Percentiles rank a stretch among this genome's conserved stretches.
Evolutionary conservation across 53 echinoderm and acorn worm genomes (phyloP).

Genomic region (Henricia sp.): DNA sequence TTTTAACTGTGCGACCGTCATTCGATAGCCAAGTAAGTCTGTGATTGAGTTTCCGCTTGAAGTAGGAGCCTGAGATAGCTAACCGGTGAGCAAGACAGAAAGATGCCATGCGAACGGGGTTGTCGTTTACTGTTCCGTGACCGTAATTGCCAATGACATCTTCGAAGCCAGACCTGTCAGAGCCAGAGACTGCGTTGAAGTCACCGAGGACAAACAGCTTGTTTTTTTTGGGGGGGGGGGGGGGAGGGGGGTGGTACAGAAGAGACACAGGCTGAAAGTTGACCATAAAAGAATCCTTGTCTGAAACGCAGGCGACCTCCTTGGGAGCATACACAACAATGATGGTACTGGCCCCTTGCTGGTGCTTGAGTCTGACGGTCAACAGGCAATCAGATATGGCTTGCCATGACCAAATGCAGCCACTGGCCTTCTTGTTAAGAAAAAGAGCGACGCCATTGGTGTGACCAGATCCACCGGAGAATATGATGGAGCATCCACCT

Average conservation of each 20-base stretch:
- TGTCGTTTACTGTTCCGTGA: background rate
- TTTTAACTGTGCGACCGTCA: background rate
- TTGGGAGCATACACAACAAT: background rate
- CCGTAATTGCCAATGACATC: background rate
- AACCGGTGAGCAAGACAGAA: slow-evolving; percentile 10
- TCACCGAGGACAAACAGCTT: background rate
- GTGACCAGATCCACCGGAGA: slow-evolving; percentile 7
- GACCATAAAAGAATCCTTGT: background rate
- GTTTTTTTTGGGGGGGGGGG: no score
- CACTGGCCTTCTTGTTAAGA: background rate
- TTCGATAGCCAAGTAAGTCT: slow-evolving; percentile 8
- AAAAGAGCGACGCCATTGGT: slow-evolving; percentile 6
- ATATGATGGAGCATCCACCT: background rate
- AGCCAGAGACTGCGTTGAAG: background rate
- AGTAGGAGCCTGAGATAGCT: background rate
- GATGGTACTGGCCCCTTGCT: slow-evolving; percentile 3
- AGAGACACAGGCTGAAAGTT: background rate
- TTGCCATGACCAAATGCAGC: background rate
- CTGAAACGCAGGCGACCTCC: slow-evolving; percentile 4
- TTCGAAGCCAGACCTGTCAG: background rate
- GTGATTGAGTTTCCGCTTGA: background rate
- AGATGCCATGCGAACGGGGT: background rate
- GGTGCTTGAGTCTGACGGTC: slow-evolving; percentile 12
- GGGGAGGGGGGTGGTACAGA: background rate
- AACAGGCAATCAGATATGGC: background rate